Percentiles rank a stretch among this genome's conserved stretches.
These are phyloP conservation scores for Copidosoma floridanum DNA, from an alignment of 1,140 invertebrate species.

Conservation along the genomic window DNA sequence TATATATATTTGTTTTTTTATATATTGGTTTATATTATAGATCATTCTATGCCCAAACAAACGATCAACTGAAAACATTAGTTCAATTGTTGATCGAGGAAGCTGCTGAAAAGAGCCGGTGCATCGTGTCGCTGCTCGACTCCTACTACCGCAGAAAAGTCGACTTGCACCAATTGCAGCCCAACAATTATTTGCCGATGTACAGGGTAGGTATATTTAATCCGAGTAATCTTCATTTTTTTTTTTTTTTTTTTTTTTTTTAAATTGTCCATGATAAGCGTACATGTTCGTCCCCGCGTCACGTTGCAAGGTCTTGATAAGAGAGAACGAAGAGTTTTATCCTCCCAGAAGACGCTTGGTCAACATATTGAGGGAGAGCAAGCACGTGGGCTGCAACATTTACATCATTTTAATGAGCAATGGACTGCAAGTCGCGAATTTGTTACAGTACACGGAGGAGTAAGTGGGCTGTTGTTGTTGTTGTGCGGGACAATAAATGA, in stretches of 20 bases:
- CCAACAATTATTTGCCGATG: slow-evolving; percentile 24
- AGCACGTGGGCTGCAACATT: slow-evolving; percentile 65
- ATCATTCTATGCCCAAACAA: background rate
- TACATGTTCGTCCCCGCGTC: too few relatives aligned
- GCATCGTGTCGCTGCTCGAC: slow-evolving; percentile 46
- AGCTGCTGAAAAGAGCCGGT: slow-evolving; percentile 37
- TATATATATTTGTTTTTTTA: too few relatives aligned
- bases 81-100: slow-evolving; percentile 38
- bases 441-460: slow-evolving; percentile 70
- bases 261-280: too few relatives aligned
- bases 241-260: too few relatives aligned
- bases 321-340: slow-evolving; percentile 66
- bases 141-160: slow-evolving; percentile 37
- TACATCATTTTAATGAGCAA: slow-evolving; percentile 74
- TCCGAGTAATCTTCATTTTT: too few relatives aligned
- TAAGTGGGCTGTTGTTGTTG: slow-evolving; percentile 36
- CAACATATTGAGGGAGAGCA: slow-evolving; percentile 59
- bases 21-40: background rate
- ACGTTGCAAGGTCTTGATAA: slow-evolving; percentile 64
- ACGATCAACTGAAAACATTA: slow-evolving; percentile 34
- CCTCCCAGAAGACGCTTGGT: slow-evolving; percentile 60
- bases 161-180: slow-evolving; percentile 25
- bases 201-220: slow-evolving; percentile 46
- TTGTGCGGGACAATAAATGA: too few relatives aligned
- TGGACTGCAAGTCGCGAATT: slow-evolving; percentile 63